phyloP scores from a whole-genome alignment of 2,113 vertebrate species.

The Otis tarda region DNA sequence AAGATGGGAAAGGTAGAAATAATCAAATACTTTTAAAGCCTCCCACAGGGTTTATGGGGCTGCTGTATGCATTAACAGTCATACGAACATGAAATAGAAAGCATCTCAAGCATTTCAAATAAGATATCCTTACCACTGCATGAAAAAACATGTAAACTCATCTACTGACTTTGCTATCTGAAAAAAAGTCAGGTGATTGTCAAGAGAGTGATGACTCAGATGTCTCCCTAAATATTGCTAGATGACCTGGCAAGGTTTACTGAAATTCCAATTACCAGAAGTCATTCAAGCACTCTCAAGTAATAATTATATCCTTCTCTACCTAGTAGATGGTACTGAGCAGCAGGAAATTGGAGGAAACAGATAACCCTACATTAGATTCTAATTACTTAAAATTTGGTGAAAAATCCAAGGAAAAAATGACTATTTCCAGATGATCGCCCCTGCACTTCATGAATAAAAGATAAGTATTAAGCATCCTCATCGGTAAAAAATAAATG shows the following conservation, averaged over 20 bases:
- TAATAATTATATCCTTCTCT: neutral
- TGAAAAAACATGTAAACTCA: neutral
- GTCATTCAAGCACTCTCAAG: neutral
- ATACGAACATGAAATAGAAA: neutral
- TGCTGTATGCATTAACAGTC: neutral
- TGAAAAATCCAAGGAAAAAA: conserved; percentile 24
- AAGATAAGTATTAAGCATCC: neutral
- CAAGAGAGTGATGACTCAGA: neutral
- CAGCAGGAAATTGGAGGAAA: conserved; percentile 6
- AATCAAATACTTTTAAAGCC: neutral
- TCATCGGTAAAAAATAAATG: neutral
- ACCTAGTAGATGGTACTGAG: neutral
- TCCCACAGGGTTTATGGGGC: neutral
- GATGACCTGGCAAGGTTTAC: conserved; percentile 9
- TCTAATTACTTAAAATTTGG: neutral
- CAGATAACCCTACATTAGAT: neutral
- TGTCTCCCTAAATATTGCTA: neutral
- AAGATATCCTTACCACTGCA: neutral
- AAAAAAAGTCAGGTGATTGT: neutral
- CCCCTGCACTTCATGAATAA: neutral
- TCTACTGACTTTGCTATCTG: neutral
- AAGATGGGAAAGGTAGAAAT: neutral
- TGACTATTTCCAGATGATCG: neutral
- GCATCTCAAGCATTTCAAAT: neutral
- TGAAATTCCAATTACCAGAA: conserved; percentile 42